Percentiles rank a stretch among this genome's conserved stretches.
phyloP scores from a whole-genome alignment of 1,140 invertebrate species.

The Drosophila santomea region DNA sequence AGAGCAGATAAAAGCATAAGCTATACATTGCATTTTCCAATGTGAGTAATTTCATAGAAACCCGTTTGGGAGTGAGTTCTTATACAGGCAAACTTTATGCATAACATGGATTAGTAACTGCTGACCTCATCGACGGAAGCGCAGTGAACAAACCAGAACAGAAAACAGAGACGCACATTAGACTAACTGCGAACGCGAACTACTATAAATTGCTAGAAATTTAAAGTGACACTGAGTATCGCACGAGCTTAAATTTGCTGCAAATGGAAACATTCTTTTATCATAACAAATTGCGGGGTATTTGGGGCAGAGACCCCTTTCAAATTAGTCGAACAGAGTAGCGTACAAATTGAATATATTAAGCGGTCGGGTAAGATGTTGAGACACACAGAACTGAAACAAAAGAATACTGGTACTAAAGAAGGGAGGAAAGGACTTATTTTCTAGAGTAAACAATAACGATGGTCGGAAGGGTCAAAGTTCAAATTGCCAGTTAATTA shows the following conservation, averaged over 20 bases:
- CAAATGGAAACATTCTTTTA: slow-evolving; percentile 46
- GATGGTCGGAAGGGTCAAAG: slow-evolving; percentile 22
- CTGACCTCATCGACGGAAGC: slow-evolving; percentile 68
- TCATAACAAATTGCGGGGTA: slow-evolving; percentile 52
- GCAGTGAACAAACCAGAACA: slow-evolving; percentile 41
- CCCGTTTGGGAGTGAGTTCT: background rate
- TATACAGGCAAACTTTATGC: background rate
- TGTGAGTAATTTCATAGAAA: background rate
- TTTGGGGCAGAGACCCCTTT: background rate
- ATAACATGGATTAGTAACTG: slow-evolving; percentile 9
- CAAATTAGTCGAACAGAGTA: background rate
- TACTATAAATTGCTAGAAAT: slow-evolving; percentile 73
- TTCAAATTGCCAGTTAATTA: slow-evolving; percentile 73
- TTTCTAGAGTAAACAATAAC: slow-evolving; percentile 27
- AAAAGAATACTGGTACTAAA: slow-evolving; percentile 18
- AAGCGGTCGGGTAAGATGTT: slow-evolving; percentile 20
- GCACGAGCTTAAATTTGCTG: slow-evolving; percentile 51
- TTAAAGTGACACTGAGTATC: slow-evolving; percentile 74
- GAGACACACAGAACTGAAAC: slow-evolving; percentile 7
- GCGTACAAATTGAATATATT: slow-evolving; percentile 9
- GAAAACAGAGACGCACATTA: slow-evolving; percentile 29
- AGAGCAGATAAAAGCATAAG: background rate
- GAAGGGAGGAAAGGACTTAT: slow-evolving; percentile 5
- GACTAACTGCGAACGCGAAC: slow-evolving; percentile 66
- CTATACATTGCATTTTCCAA: background rate